These are phyloP conservation scores for Brachyhypopomus gauderio DNA, from an alignment of 2,113 vertebrate species.

Conservation along the genomic window DNA sequence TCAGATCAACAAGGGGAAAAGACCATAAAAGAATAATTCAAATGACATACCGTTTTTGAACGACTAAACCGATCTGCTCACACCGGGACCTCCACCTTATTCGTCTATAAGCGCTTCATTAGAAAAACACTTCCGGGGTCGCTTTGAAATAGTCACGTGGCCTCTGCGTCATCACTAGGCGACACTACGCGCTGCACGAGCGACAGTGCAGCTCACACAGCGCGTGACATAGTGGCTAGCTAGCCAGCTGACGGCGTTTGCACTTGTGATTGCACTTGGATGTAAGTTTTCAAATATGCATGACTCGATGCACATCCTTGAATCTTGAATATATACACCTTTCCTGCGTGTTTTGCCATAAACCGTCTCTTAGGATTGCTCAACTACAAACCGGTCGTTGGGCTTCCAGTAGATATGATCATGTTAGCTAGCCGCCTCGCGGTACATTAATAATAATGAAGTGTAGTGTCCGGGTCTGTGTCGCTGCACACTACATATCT, in stretches of 20 bases:
- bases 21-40: not conserved
- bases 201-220: not conserved
- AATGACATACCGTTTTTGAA: not conserved
- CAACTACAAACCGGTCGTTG: no score
- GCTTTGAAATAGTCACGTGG: conserved; percentile 60
- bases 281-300: not conserved
- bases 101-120: not conserved
- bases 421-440: no score
- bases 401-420: no score
- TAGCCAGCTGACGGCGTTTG: not conserved
- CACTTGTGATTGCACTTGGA: not conserved
- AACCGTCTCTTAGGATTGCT: no score
- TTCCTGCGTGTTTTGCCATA: no score
- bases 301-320: not conserved
- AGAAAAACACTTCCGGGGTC: conserved; percentile 27
- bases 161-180: conserved; percentile 49
- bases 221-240: not conserved
- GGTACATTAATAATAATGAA: no score
- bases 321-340: no score
- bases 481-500: no score
- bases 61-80: not conserved
- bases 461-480: no score
- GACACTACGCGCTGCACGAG: conserved; percentile 33
- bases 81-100: no score
- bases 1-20: not conserved